phyloP scores from a whole-genome alignment of 1,140 invertebrate species.

The Eufriesea mexicana region DNA sequence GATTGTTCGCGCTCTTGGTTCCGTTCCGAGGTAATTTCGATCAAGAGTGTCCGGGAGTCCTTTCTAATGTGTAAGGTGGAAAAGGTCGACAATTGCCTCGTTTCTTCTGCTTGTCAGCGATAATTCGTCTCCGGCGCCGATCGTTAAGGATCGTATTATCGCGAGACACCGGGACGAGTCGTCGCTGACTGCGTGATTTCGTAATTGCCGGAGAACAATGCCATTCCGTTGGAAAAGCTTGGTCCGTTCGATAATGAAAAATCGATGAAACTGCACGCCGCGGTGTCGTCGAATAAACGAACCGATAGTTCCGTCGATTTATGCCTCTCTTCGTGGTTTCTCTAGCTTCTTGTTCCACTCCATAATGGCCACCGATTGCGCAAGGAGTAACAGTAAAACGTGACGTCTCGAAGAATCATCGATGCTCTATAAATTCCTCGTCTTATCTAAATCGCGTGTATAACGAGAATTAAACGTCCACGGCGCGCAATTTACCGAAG shows the following conservation, averaged over 20 bases:
- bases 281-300: constrained; percentile 10
- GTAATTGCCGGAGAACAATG: constrained; percentile 26
- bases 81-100: background rate
- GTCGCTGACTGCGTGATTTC: background rate
- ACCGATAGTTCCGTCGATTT: constrained; percentile 21
- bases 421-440: background rate
- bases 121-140: constrained; percentile 18
- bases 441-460: constrained; percentile 18
- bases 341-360: background rate
- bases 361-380: background rate
- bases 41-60: too few relatives aligned
- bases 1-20: too few relatives aligned
- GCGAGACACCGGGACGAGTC: constrained; percentile 13
- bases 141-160: constrained; percentile 38
- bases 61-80: too few relatives aligned
- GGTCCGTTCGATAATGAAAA: background rate
- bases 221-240: background rate
- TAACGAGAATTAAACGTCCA: background rate
- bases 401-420: background rate
- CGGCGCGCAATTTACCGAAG: background rate
- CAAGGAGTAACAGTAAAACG: background rate
- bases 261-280: constrained; percentile 13
- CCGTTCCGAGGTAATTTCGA: background rate
- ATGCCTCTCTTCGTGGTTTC: constrained; percentile 1
- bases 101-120: background rate